A percentile compares a stretch with the other conserved stretches of the same genome.
Conservation (phyloP, 2,113 vertebrate species). For the Coracopsis vasa region DNA sequence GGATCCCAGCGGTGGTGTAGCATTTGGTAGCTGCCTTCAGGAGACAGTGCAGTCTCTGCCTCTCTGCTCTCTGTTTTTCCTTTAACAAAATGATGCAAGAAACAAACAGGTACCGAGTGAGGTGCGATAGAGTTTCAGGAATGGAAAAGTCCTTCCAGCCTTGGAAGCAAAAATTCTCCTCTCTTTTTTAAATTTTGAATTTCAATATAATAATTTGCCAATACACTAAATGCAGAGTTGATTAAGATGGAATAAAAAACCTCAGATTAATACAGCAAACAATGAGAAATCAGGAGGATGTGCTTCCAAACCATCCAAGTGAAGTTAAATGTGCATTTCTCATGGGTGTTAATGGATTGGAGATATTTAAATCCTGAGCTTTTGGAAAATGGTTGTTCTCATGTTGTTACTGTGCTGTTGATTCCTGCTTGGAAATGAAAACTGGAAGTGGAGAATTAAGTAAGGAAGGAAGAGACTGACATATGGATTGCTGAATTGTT, state of each 20-base stretch:
- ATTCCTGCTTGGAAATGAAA: slow-evolving; percentile 12
- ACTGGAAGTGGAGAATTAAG: not conserved
- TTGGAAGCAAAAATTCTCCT: not conserved
- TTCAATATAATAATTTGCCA: not conserved
- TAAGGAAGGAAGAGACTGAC: not conserved
- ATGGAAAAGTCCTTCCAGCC: not conserved
- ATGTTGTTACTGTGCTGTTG: not conserved
- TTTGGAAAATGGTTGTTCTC: not conserved
- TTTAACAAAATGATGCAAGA: not conserved
- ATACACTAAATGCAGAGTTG: not conserved
- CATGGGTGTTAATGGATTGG: not conserved
- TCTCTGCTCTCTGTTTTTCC: not conserved
- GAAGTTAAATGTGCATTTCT: not conserved
- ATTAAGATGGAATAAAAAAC: not conserved
- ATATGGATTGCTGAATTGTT: not conserved
- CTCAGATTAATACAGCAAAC: not conserved
- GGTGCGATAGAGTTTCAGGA: not conserved
- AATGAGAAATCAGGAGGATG: not conserved
- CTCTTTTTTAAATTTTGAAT: not conserved
- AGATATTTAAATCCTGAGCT: not conserved
- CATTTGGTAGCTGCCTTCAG: not conserved
- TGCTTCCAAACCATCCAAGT: not conserved
- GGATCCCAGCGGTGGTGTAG: not conserved
- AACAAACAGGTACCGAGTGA: not conserved
- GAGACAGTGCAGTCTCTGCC: not conserved